These are phyloP conservation scores for Lamellibrachia satsuma DNA, from an alignment of 2,888 invertebrate genomes.

Conservation along the genomic window DNA sequence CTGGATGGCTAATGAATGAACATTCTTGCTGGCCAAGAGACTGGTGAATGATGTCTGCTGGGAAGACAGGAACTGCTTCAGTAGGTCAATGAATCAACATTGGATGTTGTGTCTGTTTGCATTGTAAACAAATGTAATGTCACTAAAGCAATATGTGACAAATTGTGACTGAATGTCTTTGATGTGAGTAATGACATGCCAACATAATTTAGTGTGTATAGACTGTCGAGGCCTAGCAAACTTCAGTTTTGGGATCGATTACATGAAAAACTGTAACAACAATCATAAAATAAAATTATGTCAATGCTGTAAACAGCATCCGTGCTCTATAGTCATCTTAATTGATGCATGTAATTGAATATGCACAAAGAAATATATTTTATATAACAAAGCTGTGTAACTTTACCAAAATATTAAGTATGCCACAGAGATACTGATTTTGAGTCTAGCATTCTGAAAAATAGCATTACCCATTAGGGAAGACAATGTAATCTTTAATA, in stretches of 20 bases:
- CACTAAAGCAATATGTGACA: neutral
- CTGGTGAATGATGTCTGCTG: neutral
- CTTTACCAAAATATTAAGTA: neutral
- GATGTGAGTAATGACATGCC: neutral
- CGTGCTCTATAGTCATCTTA: neutral
- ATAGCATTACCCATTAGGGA: too few species aligned
- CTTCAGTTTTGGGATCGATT: neutral
- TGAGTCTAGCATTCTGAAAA: too few species aligned
- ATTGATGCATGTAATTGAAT: neutral
- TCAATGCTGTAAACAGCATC: neutral
- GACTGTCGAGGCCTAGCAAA: neutral
- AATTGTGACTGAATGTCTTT: neutral
- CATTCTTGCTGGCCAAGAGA: conserved; percentile 5
- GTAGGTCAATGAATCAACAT: neutral
- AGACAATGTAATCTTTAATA: too few species aligned
- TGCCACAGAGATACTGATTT: too few species aligned
- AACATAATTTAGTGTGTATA: neutral
- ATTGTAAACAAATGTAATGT: neutral
- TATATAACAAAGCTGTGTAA: neutral
- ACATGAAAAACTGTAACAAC: neutral
- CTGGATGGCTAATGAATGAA: neutral
- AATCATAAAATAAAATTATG: neutral
- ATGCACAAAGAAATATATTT: neutral
- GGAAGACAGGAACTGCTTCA: neutral
- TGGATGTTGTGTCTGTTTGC: neutral